phyloP scores from a whole-genome alignment of 2,888 invertebrate genomes.

The Flexamia atlantica region DNA sequence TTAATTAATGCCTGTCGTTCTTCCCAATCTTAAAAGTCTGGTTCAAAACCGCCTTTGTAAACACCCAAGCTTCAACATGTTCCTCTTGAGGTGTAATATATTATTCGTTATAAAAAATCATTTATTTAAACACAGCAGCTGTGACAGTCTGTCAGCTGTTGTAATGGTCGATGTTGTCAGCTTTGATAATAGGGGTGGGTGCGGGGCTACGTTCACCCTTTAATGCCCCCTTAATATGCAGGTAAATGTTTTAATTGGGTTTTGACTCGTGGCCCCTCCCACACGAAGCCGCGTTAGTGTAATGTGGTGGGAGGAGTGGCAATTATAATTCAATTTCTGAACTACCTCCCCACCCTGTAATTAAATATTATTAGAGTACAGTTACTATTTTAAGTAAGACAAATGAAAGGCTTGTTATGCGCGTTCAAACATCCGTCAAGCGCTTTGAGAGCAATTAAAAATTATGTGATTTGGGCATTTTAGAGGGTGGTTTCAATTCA shows the following conservation, averaged over 20 bases:
- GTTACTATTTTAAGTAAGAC: not conserved
- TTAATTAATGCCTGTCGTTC: too few species aligned
- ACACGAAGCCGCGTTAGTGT: not conserved
- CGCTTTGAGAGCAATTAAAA: too few species aligned
- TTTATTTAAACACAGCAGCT: too few species aligned
- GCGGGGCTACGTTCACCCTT: not conserved
- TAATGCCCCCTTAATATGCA: slow-evolving; percentile 19
- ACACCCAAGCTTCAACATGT: too few species aligned
- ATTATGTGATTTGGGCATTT: too few species aligned
- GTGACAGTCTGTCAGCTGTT: not conserved
- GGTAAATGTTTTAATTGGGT: slow-evolving; percentile 14
- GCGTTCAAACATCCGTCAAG: not conserved
- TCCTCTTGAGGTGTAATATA: too few species aligned
- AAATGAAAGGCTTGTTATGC: not conserved
- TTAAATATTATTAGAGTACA: not conserved
- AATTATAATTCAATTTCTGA: slow-evolving; percentile 16
- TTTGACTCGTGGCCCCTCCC: not conserved
- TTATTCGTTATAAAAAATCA: too few species aligned
- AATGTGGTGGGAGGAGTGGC: not conserved
- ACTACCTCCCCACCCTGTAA: not conserved
- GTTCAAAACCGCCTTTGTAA: too few species aligned
- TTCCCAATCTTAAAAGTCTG: too few species aligned
- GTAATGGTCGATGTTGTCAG: not conserved
- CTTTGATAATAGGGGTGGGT: too few species aligned
- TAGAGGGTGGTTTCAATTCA: too few species aligned